Evolutionary conservation across 2,113 vertebrate species (phyloP), one percentile per base, ranked within the genome.

Genomic region (Lagopus muta): DNA sequence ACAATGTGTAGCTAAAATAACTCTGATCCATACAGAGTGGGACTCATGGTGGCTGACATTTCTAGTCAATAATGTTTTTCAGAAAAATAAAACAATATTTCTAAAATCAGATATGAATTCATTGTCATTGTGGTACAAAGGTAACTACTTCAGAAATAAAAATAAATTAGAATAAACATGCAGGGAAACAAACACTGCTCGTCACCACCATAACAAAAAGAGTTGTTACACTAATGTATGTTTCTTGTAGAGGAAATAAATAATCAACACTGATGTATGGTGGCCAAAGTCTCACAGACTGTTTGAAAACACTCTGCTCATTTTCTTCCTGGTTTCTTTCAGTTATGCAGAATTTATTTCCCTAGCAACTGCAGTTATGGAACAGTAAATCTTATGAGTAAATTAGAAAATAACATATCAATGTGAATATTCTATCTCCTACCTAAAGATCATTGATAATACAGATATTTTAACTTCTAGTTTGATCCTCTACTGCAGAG

Each of bases 91-190:
- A 94, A 92, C 45, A 54, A 27, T 54, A 40, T 74, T 45, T 82
- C 95, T 97, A 85, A 72, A 97, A 95, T 95, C 93, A 96, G 91
- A 87, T 94, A 86, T 42, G 93, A 85, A 88, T 94, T 84, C 96
- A 88, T 74, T 96, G 92, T 94, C 97, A 82, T 94, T 95, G 93
- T 94, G 89, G 55, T 85, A 93, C 80, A 90, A 85, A 90, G 40
- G 54, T 61, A 96, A 80, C 76, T 52, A 55, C 57, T 82, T 94
- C n/a, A 93, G 48, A 76, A 77, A 87, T 67, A 95, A 79, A 86
- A 69, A 64, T 38, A 62, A 27, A 38, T 18, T 11, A 27, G n/a
- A 10, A 62, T 18, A 55, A 21, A 2, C 10, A 11, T 30, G 1
- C 20, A 65, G 48, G 30, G 87, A 65, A 96, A 62, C 24, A 54